Evolutionary conservation across 2,888 invertebrate genomes (phyloP).

Genomic region (Epinotia nisella): DNA sequence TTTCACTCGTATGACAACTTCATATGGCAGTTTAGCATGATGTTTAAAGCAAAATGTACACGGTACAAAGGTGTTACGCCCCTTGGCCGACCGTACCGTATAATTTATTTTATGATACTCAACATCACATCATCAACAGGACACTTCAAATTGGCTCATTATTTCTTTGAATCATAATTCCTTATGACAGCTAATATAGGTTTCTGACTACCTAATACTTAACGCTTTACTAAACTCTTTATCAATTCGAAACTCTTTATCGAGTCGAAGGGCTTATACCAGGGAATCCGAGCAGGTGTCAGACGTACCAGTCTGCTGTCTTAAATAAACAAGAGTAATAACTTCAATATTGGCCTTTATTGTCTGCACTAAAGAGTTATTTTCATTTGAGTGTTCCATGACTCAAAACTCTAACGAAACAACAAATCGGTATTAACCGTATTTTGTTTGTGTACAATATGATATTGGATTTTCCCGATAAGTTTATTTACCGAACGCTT

Average conservation of each 20-base stretch:
- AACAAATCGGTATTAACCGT: not conserved
- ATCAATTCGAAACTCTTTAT: not conserved
- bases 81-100: too few species aligned
- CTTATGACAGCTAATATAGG: too few species aligned
- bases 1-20: too few species aligned
- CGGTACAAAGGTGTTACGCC: too few species aligned
- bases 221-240: not conserved
- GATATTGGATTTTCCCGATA: constrained; percentile 10
- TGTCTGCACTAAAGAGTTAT: not conserved
- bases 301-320: not conserved
- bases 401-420: not conserved
- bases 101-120: too few species aligned
- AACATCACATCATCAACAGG: too few species aligned
- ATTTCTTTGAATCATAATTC: too few species aligned
- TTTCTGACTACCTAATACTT: too few species aligned
- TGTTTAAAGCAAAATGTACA: too few species aligned
- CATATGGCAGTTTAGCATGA: too few species aligned
- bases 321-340: not conserved
- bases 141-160: too few species aligned
- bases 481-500: constrained; percentile 10
- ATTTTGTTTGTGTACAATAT: not conserved
- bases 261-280: not conserved
- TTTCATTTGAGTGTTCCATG: not conserved
- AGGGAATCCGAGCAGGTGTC: not conserved
- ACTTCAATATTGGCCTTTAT: not conserved